phyloP scores from a whole-genome alignment of 1,140 invertebrate genomes.

The Zaprionus vittiger region DNA sequence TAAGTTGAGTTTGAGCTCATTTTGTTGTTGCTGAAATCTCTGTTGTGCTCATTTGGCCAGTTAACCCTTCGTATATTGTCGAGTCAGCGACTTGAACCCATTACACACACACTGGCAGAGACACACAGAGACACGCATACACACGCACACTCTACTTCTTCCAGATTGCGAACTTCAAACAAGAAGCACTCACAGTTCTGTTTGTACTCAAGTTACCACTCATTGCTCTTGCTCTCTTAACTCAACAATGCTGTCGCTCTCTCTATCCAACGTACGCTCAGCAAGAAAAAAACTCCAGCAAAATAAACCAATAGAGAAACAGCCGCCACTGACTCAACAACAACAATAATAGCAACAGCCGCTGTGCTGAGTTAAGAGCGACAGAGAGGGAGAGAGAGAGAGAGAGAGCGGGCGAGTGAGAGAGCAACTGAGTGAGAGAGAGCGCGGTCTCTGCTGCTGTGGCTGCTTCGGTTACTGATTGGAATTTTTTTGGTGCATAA shows the following conservation, averaged over 20 bases:
- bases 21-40: constrained; percentile 3
- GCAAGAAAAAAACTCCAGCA: constrained; percentile 52
- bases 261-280: constrained; percentile 1
- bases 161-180: neutral
- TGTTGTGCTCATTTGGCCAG: neutral
- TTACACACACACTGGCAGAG: neutral
- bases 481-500: constrained; percentile 54
- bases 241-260: constrained; percentile 2
- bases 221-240: neutral
- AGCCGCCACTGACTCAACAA: constrained; percentile 30
- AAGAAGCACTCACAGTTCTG: neutral
- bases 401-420: constrained; percentile 5
- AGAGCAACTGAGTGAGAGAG: constrained; percentile 19
- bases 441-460: constrained; percentile 16
- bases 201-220: constrained; percentile 12
- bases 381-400: neutral
- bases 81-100: constrained; percentile 1
- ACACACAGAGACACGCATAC: neutral
- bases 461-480: constrained; percentile 36
- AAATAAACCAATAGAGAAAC: constrained; percentile 60
- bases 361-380: constrained; percentile 7
- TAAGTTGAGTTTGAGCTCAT: neutral
- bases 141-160: neutral
- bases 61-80: neutral
- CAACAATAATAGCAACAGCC: constrained; percentile 15